Percentiles rank a stretch among this genome's conserved stretches.
phyloP scores from a whole-genome alignment of 2,888 invertebrate genomes.

The Trachelus iudaicus region DNA sequence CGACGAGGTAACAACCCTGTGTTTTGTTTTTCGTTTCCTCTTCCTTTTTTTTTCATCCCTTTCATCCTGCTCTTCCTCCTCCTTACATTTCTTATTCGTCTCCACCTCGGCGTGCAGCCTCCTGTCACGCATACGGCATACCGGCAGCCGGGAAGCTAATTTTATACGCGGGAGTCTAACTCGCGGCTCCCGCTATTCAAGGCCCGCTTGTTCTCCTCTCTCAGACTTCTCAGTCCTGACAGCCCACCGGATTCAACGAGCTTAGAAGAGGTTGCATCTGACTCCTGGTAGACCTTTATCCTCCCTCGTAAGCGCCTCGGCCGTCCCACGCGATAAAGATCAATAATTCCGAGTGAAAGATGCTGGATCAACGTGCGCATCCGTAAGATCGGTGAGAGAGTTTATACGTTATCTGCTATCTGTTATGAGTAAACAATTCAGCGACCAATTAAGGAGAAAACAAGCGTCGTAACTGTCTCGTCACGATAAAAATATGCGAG shows the following conservation, averaged over 20 bases:
- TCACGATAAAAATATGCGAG: neutral
- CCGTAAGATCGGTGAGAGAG: neutral
- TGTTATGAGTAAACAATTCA: neutral
- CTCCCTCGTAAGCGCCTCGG: neutral
- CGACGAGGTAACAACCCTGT: neutral
- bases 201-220: conserved; percentile 34
- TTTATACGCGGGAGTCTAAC: conserved; percentile 18
- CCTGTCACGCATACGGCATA: conserved; percentile 20
- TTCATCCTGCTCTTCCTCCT: conserved; percentile 4
- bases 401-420: neutral
- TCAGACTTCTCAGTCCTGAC: neutral
- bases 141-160: conserved; percentile 18
- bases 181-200: conserved; percentile 45
- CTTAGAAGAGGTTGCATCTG: neutral
- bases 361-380: neutral
- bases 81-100: conserved; percentile 16
- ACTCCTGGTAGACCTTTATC: neutral
- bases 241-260: neutral
- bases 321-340: neutral
- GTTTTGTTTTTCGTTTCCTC: conserved; percentile 5
- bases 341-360: neutral
- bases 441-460: neutral
- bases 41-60: conserved; percentile 8
- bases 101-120: conserved; percentile 24
- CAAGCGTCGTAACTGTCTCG: neutral